Percentiles rank a stretch among this genome's conserved stretches.
These are phyloP conservation scores for Otus sunia DNA, from an alignment of 2,113 vertebrate species.

Conservation along the genomic window DNA sequence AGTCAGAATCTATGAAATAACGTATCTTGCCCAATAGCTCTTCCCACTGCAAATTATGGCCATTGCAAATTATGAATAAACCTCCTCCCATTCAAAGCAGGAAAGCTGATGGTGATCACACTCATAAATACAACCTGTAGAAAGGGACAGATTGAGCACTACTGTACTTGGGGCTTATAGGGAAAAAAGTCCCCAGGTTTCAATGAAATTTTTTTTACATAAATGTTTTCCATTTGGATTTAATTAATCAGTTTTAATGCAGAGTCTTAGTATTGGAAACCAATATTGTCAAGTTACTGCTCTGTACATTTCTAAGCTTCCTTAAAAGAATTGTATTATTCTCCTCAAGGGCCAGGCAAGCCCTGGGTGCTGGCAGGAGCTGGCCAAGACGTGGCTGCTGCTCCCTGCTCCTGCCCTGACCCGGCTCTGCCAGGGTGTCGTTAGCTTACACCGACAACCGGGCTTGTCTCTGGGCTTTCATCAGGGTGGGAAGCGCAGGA, in stretches of 20 bases:
- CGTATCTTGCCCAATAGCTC: neutral
- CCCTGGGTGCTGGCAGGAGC: neutral
- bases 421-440: neutral
- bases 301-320: neutral
- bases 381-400: fast-evolving
- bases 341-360: neutral
- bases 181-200: neutral
- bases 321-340: fast-evolving
- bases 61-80: neutral
- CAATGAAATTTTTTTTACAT: neutral
- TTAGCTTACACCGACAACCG: fast-evolving
- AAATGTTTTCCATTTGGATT: neutral
- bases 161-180: neutral
- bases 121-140: neutral
- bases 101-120: fast-evolving
- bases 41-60: neutral
- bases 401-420: neutral
- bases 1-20: neutral
- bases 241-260: neutral
- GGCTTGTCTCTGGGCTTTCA: neutral
- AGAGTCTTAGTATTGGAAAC: neutral
- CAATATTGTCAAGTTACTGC: neutral
- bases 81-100: neutral
- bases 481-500: neutral
- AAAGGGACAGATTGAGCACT: neutral